These are phyloP conservation scores for Salpingus planirostris DNA, from an alignment of 2,888 invertebrate genomes.

Conservation along the genomic window DNA sequence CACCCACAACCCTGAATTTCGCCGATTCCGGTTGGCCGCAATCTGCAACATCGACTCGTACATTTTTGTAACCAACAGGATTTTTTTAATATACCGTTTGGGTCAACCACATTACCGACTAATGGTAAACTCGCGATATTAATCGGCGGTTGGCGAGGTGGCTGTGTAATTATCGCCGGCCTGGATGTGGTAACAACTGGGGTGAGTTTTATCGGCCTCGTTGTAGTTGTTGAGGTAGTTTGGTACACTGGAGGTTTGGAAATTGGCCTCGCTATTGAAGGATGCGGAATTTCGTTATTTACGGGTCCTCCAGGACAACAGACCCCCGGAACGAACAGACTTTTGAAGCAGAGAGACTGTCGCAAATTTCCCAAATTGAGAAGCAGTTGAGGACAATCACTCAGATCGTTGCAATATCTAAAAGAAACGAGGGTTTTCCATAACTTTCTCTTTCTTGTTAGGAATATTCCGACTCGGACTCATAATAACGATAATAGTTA, in stretches of 20 bases:
- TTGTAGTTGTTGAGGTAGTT: constrained; percentile 7
- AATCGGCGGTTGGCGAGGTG: constrained; percentile 16
- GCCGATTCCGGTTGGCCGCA: constrained; percentile 77
- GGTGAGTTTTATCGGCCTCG: constrained; percentile 7
- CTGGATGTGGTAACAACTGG: constrained; percentile 28
- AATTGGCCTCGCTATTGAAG: constrained; percentile 29
- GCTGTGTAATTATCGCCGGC: constrained; percentile 21
- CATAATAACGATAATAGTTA: no score
- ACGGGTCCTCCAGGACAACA: constrained; percentile 75
- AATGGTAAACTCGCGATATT: constrained; percentile 1
- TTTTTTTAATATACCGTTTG: no score
- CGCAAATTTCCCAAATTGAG: constrained; percentile 72
- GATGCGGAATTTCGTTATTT: no score
- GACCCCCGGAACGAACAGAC: constrained; percentile 83
- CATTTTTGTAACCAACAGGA: constrained; percentile 2
- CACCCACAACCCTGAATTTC: constrained; percentile 85
- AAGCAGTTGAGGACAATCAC: constrained; percentile 77
- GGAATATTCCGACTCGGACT: constrained; percentile 6
- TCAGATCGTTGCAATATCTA: constrained; percentile 71
- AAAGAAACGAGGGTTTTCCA: constrained; percentile 15
- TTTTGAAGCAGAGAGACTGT: constrained; percentile 85
- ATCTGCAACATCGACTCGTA: constrained; percentile 45
- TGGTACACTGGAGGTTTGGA: constrained; percentile 12
- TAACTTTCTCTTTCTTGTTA: constrained; percentile 6
- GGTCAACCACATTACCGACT: constrained; percentile 42